Evolutionary conservation across 2,797 vertebrate genomes (phyloP).

Genomic region (Acrossocheilus fasciatus): DNA sequence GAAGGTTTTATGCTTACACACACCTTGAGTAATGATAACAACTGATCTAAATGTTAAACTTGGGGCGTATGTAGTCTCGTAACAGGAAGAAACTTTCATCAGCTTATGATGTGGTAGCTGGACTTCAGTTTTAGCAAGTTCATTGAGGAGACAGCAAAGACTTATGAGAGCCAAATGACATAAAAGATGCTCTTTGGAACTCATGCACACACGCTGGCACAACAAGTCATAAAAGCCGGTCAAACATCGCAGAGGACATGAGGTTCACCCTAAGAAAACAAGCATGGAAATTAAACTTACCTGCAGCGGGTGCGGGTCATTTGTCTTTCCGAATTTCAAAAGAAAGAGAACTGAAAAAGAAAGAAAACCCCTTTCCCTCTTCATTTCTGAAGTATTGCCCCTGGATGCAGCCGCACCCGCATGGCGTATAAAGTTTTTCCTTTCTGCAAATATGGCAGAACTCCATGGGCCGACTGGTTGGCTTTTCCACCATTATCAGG

Average conservation of each 20-base stretch:
- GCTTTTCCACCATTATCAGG: constrained; percentile 52
- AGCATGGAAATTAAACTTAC: constrained; percentile 65
- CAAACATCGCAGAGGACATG: constrained; percentile 42
- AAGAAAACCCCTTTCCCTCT: constrained; percentile 50
- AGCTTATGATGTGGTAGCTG: constrained; percentile 13
- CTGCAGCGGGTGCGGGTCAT: constrained; percentile 59
- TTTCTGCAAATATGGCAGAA: constrained; percentile 54
- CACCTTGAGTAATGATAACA: constrained; percentile 17
- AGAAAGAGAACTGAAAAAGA: constrained; percentile 33
- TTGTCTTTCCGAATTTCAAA: constrained; percentile 59
- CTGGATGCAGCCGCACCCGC: constrained; percentile 51
- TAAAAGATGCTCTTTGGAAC: constrained; percentile 29
- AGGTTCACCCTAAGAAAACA: constrained; percentile 46
- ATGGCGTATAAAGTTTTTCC: constrained; percentile 53
- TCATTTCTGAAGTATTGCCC: constrained; percentile 41
- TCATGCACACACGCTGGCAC: constrained; percentile 24
- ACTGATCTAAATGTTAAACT: constrained; percentile 23
- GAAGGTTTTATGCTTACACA: constrained; percentile 19
- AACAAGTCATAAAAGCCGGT: constrained; percentile 31
- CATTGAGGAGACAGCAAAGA: constrained; percentile 26
- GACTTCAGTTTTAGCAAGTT: constrained; percentile 47
- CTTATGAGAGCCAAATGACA: constrained; percentile 14
- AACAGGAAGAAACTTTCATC: constrained; percentile 23
- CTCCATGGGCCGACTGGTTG: constrained; percentile 40
- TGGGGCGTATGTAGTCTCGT: not conserved